phyloP scores from a whole-genome alignment of 2,888 invertebrate genomes.

The Sisyra nigra region DNA sequence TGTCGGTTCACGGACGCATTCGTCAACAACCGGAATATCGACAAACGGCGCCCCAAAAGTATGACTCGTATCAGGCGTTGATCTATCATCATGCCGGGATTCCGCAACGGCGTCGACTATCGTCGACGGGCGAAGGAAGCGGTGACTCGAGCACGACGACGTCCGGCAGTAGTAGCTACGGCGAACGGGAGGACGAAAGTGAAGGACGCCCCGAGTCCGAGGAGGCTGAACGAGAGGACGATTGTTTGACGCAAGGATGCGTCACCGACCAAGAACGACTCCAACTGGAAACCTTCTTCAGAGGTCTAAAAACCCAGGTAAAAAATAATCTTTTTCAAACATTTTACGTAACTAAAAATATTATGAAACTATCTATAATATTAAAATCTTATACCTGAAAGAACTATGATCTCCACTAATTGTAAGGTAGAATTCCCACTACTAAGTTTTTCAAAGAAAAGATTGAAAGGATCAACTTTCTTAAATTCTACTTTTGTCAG shows the following conservation, averaged over 20 bases:
- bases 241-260: constrained; percentile 26
- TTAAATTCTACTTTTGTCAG: no score
- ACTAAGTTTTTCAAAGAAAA: no score
- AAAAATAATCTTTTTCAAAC: no score
- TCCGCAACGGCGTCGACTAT: constrained; percentile 31
- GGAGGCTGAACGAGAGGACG: constrained; percentile 25
- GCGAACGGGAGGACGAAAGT: constrained; percentile 36
- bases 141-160: constrained; percentile 30
- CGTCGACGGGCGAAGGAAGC: constrained; percentile 41
- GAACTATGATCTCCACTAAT: no score
- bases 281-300: constrained; percentile 57
- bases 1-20: constrained; percentile 7
- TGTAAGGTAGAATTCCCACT: no score
- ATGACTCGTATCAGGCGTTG: constrained; percentile 24
- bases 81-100: constrained; percentile 14
- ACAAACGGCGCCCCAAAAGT: constrained; percentile 21
- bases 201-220: constrained; percentile 33
- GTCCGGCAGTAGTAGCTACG: constrained; percentile 30
- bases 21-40: constrained; percentile 5
- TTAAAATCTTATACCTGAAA: no score
- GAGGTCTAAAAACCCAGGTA: constrained; percentile 60
- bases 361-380: no score
- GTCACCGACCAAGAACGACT: constrained; percentile 46
- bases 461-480: no score
- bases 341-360: no score